These are phyloP conservation scores for Alosa sapidissima DNA, from an alignment of 2,797 vertebrate species.

Conservation along the genomic window DNA sequence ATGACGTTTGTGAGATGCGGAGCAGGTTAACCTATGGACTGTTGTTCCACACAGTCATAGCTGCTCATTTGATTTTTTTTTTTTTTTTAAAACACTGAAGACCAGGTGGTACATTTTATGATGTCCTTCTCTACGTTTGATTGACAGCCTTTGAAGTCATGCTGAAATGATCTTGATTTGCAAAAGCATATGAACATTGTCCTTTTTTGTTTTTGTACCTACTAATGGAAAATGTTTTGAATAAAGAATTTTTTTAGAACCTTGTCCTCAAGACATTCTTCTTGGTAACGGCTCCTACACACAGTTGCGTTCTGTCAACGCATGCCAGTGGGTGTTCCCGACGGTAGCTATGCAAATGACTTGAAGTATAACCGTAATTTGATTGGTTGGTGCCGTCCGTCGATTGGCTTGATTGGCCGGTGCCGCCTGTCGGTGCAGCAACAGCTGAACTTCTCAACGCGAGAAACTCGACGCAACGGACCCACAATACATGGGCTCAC, in stretches of 20 bases:
- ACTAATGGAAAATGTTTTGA: slow-evolving; percentile 73
- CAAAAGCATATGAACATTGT: slow-evolving; percentile 61
- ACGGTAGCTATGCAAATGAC: no score
- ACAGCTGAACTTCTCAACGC: no score
- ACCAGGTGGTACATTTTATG: neutral
- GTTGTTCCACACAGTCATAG: slow-evolving; percentile 1
- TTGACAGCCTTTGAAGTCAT: slow-evolving; percentile 10
- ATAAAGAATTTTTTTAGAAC: slow-evolving; percentile 69
- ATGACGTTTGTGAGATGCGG: neutral
- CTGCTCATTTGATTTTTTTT: slow-evolving; percentile 17
- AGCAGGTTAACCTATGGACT: neutral
- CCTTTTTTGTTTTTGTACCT: slow-evolving; percentile 68
- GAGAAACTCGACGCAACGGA: no score
- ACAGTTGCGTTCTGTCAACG: no score
- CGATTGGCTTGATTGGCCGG: no score
- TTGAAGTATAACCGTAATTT: no score
- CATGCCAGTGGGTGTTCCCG: no score
- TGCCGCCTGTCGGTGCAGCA: no score
- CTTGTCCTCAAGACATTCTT: neutral
- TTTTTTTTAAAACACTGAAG: slow-evolving; percentile 34
- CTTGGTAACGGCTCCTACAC: neutral
- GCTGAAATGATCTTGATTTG: slow-evolving; percentile 50
- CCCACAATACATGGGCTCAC: no score
- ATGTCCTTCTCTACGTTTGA: neutral
- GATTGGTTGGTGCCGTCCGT: no score